phyloP scores from a whole-genome alignment of 2,888 invertebrate species.

The Epicampocera succincta region DNA sequence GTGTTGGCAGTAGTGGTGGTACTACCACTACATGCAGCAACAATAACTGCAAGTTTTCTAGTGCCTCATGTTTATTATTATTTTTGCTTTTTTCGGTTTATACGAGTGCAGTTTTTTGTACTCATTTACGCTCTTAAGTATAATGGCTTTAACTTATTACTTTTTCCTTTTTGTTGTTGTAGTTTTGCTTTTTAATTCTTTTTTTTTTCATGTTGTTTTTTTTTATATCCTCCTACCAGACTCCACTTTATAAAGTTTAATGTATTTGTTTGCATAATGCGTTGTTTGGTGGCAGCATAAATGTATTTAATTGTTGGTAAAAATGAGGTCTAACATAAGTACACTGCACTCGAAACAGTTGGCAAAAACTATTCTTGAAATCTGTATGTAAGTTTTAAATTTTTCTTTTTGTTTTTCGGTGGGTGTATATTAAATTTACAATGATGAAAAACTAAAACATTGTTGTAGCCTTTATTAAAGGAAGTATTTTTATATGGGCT shows the following conservation, averaged over 20 bases:
- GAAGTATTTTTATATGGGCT: not conserved
- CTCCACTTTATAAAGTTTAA: constrained; percentile 50
- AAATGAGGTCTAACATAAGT: constrained; percentile 69
- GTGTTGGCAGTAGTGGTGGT: constrained; percentile 47
- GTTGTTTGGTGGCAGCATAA: constrained; percentile 53
- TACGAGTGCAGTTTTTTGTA: constrained; percentile 14
- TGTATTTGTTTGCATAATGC: constrained; percentile 61
- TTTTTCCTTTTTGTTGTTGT: constrained; percentile 7
- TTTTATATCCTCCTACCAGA: constrained; percentile 38
- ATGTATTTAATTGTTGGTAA: constrained; percentile 68
- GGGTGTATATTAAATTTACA: constrained; percentile 40
- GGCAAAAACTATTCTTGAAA: constrained; percentile 46
- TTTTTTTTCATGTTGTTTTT: constrained; percentile 11
- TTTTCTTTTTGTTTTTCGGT: constrained; percentile 4
- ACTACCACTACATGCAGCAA: constrained; percentile 18
- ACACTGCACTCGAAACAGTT: constrained; percentile 60
- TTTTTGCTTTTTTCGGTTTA: not conserved
- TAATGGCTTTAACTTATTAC: constrained; percentile 62
- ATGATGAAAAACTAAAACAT: constrained; percentile 8
- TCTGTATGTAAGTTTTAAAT: constrained; percentile 24
- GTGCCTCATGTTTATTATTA: not conserved
- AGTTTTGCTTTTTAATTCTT: not conserved
- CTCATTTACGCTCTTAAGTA: constrained; percentile 43
- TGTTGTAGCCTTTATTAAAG: not conserved
- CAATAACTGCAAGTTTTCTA: constrained; percentile 14